phyloP scores from a whole-genome alignment of 2,113 vertebrate species.

The Notiomystis cincta region DNA sequence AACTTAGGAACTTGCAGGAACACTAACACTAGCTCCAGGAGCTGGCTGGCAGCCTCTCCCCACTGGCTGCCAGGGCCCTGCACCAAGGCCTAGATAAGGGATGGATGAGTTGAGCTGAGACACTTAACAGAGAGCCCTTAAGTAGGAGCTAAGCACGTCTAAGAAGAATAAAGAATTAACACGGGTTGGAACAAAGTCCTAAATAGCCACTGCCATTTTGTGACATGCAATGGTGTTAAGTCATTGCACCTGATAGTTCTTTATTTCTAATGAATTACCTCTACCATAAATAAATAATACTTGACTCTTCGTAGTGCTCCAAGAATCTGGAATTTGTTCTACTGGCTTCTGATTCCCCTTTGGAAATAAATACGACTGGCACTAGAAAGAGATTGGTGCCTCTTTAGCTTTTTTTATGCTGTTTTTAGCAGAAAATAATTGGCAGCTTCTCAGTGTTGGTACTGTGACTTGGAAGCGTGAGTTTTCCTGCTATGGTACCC shows the following conservation, averaged over 20 bases:
- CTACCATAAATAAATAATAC: background rate
- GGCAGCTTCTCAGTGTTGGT: background rate
- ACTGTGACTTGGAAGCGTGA: background rate
- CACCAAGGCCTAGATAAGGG: background rate
- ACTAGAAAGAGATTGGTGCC: background rate
- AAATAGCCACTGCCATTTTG: background rate
- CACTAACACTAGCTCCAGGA: background rate
- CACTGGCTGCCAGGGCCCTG: background rate
- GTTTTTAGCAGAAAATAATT: background rate
- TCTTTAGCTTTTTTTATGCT: background rate
- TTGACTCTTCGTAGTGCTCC: background rate
- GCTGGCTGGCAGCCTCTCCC: background rate
- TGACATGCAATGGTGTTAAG: background rate
- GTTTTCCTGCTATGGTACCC: background rate
- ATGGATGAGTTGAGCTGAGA: background rate
- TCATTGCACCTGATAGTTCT: background rate
- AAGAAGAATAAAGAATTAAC: slow-evolving; percentile 6
- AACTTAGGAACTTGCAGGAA: slow-evolving; percentile 10
- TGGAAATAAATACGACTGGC: background rate
- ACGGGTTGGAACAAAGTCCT: background rate
- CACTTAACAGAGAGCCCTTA: background rate
- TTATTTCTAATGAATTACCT: background rate
- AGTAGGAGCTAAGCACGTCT: background rate
- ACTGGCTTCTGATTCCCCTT: background rate
- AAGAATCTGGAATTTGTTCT: background rate